Conservation (phyloP, 1,140 invertebrate species). For the Vollenhovia emeryi region DNA sequence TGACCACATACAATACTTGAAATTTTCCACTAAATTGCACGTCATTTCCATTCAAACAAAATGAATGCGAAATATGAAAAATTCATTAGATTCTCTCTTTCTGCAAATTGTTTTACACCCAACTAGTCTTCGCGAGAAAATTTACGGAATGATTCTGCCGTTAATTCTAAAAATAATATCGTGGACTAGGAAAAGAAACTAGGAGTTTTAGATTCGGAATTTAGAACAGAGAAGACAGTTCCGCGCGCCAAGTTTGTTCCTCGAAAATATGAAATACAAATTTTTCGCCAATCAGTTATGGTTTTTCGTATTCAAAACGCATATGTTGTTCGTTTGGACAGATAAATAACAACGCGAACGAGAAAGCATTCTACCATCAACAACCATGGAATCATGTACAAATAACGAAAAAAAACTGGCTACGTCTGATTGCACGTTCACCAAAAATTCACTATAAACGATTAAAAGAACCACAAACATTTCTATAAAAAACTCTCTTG, state of each 20-base stretch:
- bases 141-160: neutral
- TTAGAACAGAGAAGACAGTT: neutral
- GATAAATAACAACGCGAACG: conserved; percentile 27
- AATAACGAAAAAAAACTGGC: conserved; percentile 36
- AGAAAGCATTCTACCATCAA: conserved; percentile 29
- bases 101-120: neutral
- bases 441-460: neutral
- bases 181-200: neutral
- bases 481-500: neutral
- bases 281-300: conserved; percentile 2
- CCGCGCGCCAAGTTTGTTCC: neutral
- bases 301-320: neutral
- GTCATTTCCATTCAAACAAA: neutral
- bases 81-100: neutral
- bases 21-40: neutral
- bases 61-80: neutral
- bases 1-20: neutral
- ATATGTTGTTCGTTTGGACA: conserved; percentile 45
- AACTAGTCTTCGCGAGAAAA: neutral
- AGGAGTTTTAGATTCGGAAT: neutral
- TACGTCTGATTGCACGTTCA: conserved; percentile 1
- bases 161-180: neutral
- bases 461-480: neutral
- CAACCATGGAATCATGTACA: conserved; percentile 5
- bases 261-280: conserved; percentile 7